Percentiles rank a stretch among this genome's conserved stretches.
These are phyloP conservation scores for Peromyscus maniculatus DNA, from an alignment of 2,113 vertebrate genomes.

Conservation along the genomic window DNA sequence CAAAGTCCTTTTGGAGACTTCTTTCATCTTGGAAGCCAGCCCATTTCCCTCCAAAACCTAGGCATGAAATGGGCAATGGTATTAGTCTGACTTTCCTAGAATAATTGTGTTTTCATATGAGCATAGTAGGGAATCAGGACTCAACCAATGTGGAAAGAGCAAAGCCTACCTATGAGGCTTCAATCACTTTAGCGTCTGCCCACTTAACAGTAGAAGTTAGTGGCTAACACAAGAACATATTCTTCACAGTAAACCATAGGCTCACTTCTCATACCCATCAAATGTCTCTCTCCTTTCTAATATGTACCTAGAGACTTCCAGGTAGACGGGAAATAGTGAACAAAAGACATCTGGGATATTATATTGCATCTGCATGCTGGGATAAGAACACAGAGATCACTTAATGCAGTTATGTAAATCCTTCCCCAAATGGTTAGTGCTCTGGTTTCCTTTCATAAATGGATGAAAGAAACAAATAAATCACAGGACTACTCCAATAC, in stretches of 20 bases:
- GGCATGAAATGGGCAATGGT: neutral
- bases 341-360: conserved; percentile 17
- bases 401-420: conserved; percentile 82
- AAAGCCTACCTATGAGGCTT: neutral
- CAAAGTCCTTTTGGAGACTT: neutral
- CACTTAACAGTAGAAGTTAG: neutral
- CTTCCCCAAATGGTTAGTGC: conserved; percentile 60
- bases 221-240: neutral
- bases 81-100: neutral
- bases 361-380: conserved; percentile 34
- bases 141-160: neutral
- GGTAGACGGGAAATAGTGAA: conserved; percentile 20
- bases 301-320: neutral
- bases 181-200: neutral
- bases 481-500: conserved; percentile 57
- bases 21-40: neutral
- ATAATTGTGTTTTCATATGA: neutral
- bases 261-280: neutral
- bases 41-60: neutral
- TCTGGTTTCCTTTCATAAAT: conserved; percentile 73
- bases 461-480: conserved; percentile 76
- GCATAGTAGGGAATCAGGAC: neutral
- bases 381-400: conserved; percentile 61
- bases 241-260: neutral
- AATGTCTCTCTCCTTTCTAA: neutral